These are phyloP conservation scores for Macropis europaea DNA, from an alignment of 2,888 invertebrate species.

Conservation along the genomic window DNA sequence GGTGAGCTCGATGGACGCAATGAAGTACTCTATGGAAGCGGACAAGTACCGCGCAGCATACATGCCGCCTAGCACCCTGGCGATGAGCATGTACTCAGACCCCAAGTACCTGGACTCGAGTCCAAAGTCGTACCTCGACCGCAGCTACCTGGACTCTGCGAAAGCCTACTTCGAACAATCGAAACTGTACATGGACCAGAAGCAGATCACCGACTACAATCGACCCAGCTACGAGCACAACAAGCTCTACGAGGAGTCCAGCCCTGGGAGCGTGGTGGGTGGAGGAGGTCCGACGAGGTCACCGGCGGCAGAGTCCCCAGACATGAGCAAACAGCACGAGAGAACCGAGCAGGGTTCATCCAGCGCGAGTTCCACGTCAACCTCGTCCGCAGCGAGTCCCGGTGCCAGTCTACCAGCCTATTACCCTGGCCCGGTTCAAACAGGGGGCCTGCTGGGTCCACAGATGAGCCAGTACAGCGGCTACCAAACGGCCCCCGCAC, in stretches of 20 bases:
- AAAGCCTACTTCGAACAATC: constrained; percentile 87
- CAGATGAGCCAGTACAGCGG: constrained; percentile 86
- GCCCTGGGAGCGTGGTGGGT: constrained; percentile 80
- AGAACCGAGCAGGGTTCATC: constrained; percentile 72
- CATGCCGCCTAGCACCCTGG: constrained; percentile 84
- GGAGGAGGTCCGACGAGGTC: constrained; percentile 80
- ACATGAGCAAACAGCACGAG: constrained; percentile 70
- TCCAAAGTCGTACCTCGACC: constrained; percentile 82
- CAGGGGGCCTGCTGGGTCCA: constrained; percentile 81
- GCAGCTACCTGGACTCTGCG: constrained; percentile 87
- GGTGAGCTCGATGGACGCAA: constrained; percentile 88
- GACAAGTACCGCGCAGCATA: constrained; percentile 88
- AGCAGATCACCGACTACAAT: constrained; percentile 84
- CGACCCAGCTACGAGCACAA: constrained; percentile 86
- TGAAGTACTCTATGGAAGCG: constrained; percentile 89
- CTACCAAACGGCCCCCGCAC: constrained; percentile 81
- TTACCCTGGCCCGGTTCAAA: constrained; percentile 75
- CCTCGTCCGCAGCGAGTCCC: constrained; percentile 83
- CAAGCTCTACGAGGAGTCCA: constrained; percentile 83
- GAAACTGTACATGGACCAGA: constrained; percentile 88
- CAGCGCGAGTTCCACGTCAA: constrained; percentile 80
- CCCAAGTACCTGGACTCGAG: constrained; percentile 84
- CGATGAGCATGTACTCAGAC: constrained; percentile 87
- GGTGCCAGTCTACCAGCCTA: constrained; percentile 78
- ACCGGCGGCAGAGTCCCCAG: constrained; percentile 81